Percentiles rank a stretch among this genome's conserved stretches.
These are phyloP conservation scores for Nothoprocta perdicaria DNA, from an alignment of 2,113 vertebrate species.

Conservation along the genomic window DNA sequence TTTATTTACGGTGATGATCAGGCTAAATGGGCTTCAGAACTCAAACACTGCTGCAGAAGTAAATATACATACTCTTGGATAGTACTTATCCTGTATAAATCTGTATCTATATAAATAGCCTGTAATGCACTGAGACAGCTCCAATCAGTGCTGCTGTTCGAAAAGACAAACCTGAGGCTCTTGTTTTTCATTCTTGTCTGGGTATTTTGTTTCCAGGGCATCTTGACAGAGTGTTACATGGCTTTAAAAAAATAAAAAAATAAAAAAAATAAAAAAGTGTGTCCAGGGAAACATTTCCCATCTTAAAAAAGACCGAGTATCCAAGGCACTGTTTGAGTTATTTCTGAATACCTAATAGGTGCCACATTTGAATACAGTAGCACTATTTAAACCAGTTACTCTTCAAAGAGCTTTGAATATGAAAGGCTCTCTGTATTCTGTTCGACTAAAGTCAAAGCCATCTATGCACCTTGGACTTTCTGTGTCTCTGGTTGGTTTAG, in stretches of 20 bases:
- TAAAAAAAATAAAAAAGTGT: not conserved
- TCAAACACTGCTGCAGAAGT: not conserved
- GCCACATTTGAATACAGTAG: not conserved
- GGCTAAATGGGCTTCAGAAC: not conserved
- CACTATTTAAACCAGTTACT: not conserved
- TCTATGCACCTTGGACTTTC: not conserved
- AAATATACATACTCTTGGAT: not conserved
- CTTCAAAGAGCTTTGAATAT: not conserved
- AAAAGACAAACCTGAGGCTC: not conserved
- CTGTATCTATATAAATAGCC: not conserved
- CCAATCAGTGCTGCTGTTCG: not conserved
- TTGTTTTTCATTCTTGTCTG: not conserved
- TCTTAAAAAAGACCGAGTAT: not conserved
- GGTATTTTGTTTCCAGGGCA: not conserved
- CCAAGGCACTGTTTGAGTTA: not conserved
- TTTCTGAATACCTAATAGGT: not conserved
- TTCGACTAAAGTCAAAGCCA: not conserved
- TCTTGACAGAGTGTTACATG: not conserved
- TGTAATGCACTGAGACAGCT: not conserved
- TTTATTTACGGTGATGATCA: not conserved
- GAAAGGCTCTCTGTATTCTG: not conserved
- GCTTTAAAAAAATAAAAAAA: not conserved
- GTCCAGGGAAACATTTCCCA: not conserved
- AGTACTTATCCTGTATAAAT: not conserved
- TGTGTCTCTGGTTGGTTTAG: not conserved